Base-by-base conservation (phyloP, 2,888 invertebrate species). In the Sialis lutaria region DNA sequence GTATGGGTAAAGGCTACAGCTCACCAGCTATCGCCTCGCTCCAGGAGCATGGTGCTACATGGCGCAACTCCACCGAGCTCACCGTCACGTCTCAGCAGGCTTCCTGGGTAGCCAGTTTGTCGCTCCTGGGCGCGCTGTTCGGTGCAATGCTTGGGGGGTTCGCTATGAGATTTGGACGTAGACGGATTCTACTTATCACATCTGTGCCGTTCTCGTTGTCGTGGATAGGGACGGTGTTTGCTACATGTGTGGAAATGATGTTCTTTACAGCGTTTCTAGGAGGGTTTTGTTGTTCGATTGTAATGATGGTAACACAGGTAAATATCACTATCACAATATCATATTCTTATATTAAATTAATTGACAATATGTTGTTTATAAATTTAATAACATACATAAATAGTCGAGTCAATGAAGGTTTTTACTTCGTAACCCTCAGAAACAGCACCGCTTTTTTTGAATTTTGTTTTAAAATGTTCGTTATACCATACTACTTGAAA, bases 201-300 rank as follows among this genome's bases (percentile, higher is more conserved):
- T 82, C 84, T 1, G 72, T 82, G 1, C 86, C 87, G 0, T 75
- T 86, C 63, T 81, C 82, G 42, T 68, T 79, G 3, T 82, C 87
- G 48, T 92, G 90, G 89, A 67, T 87, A 46, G 68, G 84, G 33
- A 88, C 90, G 0, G 82, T 82, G 2, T 73, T 83, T 50, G 83
- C 87, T 9, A 79, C 77, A 37, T 79, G 80, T 41, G 82, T 87
- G 6, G 74, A 81, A 57, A 74, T 84, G 67, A 82, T 91, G 73
- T 86, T 84, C 64, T 71, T 81, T 55, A 87, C 89, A 0, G 83
- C 91, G 47, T 84, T 90, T 60, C 64, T 88, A 49, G 88, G 86
- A 41, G 92, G 91, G 1, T 78, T 84, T 58, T 85, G 84, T 64
- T 79, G 81, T 55, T 82, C 83, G 9, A 77, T 87, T 56, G 74